phyloP scores from a whole-genome alignment of 2,113 vertebrate species.

The Rhea americana region DNA sequence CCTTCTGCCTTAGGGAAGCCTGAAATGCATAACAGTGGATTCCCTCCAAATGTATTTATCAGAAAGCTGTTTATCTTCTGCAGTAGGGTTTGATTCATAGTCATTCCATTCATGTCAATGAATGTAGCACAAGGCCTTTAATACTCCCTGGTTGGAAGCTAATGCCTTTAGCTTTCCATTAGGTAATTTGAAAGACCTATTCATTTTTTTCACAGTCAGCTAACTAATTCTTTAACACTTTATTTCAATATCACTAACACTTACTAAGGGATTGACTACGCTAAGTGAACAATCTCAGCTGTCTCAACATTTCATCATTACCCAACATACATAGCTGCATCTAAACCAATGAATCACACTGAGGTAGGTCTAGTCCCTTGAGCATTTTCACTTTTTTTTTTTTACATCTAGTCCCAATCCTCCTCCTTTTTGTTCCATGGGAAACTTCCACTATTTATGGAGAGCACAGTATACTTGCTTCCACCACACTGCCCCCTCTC shows the following conservation, averaged over 20 bases:
- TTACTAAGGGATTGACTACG: constrained; percentile 60
- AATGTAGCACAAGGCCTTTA: constrained; percentile 51
- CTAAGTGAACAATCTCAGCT: constrained; percentile 63
- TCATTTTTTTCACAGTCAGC: constrained; percentile 53
- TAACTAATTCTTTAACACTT: constrained; percentile 67
- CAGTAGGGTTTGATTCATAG: constrained; percentile 44
- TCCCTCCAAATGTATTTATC: not conserved
- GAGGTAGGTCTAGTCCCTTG: constrained; percentile 24
- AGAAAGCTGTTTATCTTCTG: constrained; percentile 52
- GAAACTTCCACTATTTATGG: not conserved
- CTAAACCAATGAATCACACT: constrained; percentile 46
- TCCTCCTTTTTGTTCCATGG: not conserved
- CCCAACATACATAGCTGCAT: constrained; percentile 37
- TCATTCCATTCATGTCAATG: constrained; percentile 34
- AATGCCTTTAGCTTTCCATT: constrained; percentile 66
- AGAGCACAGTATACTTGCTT: not conserved
- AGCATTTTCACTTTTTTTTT: not conserved
- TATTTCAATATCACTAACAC: constrained; percentile 60
- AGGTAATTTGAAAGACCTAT: constrained; percentile 63
- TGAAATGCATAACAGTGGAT: not conserved
- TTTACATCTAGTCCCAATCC: not conserved
- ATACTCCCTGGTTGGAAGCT: constrained; percentile 49
- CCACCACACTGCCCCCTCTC: not conserved
- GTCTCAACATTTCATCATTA: constrained; percentile 62
- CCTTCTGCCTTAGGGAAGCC: constrained; percentile 18